Conservation (phyloP, 2,113 vertebrate species). For the Lepus americanus region DNA sequence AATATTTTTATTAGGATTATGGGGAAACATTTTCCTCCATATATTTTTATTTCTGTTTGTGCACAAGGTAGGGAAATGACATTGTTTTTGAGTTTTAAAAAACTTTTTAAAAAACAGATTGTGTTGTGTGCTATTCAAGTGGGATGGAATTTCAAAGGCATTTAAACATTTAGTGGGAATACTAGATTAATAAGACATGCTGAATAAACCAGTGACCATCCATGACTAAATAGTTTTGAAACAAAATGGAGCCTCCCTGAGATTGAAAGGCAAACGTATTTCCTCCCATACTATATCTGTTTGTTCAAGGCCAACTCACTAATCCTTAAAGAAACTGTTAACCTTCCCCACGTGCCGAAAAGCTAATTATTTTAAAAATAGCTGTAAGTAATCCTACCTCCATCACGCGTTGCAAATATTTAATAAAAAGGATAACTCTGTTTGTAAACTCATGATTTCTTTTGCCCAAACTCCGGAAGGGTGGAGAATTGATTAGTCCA, state of each 20-base stretch:
- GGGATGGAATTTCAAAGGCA: not conserved
- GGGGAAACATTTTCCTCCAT: not conserved
- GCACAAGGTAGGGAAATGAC: not conserved
- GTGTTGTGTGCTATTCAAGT: not conserved
- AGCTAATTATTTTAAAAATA: constrained; percentile 85
- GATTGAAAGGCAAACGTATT: constrained; percentile 72
- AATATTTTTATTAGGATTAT: constrained; percentile 6
- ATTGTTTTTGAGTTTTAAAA: not conserved
- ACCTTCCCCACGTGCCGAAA: constrained; percentile 80
- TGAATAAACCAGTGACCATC: constrained; percentile 58
- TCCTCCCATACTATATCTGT: constrained; percentile 66
- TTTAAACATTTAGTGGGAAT: constrained; percentile 54
- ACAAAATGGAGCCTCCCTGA: constrained; percentile 59
- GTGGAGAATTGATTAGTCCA: too few species aligned
- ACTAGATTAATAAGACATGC: constrained; percentile 25
- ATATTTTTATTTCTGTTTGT: constrained; percentile 54
- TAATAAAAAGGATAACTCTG: constrained; percentile 82
- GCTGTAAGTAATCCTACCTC: constrained; percentile 80
- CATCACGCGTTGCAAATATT: constrained; percentile 58
- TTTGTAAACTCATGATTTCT: constrained; percentile 83
- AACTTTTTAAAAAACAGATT: not conserved
- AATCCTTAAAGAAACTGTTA: constrained; percentile 84
- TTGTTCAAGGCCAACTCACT: constrained; percentile 75
- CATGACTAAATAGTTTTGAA: constrained; percentile 68
- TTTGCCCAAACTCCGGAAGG: constrained; percentile 68